Evolutionary conservation across 2,888 invertebrate genomes (phyloP).

Genomic region (Cryptophagus acutangulus): DNA sequence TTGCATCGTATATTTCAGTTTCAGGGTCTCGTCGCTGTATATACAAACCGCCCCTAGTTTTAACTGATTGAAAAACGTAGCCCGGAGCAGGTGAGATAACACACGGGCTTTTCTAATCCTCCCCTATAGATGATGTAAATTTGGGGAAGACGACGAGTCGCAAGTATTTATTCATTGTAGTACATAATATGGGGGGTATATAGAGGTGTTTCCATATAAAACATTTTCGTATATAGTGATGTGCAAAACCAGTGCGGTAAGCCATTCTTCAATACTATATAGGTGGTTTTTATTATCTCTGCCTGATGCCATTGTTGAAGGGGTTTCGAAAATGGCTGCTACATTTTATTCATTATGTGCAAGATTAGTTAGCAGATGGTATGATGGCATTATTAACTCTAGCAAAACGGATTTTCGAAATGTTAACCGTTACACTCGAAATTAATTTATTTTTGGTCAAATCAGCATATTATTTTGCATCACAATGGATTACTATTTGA

Average conservation of each 20-base stretch:
- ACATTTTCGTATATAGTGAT: too few relatives aligned
- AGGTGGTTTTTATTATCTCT: constrained; percentile 32
- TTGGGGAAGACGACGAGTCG: constrained; percentile 33
- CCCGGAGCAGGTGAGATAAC: constrained; percentile 38
- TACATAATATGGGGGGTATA: too few relatives aligned
- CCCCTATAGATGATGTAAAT: constrained; percentile 18
- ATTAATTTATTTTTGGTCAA: too few relatives aligned
- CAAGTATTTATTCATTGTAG: constrained; percentile 37
- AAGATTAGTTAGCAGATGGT: constrained; percentile 28
- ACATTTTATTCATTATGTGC: constrained; percentile 21
- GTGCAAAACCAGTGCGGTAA: constrained; percentile 35
- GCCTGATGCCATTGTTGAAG: constrained; percentile 34
- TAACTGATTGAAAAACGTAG: constrained; percentile 37
- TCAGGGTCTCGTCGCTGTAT: background rate
- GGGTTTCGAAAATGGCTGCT: constrained; percentile 29
- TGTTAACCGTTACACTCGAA: too few relatives aligned
- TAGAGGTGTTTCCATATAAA: too few relatives aligned
- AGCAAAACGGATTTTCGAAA: too few relatives aligned
- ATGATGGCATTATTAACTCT: background rate
- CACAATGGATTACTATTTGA: too few relatives aligned
- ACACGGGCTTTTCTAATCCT: constrained; percentile 21
- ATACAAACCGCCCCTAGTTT: constrained; percentile 3
- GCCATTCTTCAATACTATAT: constrained; percentile 20
- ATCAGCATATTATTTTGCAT: too few relatives aligned
- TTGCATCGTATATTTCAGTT: background rate